These are phyloP conservation scores for Cirrhinus mrigala DNA, from an alignment of 2,797 vertebrate species.

Conservation along the genomic window DNA sequence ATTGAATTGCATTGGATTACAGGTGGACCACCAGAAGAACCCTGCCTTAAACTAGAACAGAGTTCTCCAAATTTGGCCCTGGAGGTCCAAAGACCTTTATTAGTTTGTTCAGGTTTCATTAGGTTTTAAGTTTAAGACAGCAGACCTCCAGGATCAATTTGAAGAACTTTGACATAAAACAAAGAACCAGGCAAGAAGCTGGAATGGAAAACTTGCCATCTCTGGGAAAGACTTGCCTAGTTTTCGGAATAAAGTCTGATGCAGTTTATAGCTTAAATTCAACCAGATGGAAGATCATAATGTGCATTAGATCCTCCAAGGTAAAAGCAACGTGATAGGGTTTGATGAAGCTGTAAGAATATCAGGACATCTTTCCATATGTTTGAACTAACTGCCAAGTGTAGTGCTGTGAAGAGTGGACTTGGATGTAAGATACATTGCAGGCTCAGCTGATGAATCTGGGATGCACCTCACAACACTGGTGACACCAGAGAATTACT, in stretches of 20 bases:
- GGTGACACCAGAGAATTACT: not conserved
- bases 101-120: not conserved
- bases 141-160: not conserved
- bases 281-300: not conserved
- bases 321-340: not conserved
- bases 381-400: not conserved
- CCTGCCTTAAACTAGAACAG: not conserved
- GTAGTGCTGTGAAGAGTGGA: not conserved
- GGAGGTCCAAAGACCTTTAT: not conserved
- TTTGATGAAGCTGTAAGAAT: not conserved
- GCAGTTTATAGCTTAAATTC: not conserved
- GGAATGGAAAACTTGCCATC: not conserved
- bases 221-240: not conserved
- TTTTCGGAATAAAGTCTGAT: not conserved
- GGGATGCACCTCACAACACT: not conserved
- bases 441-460: not conserved
- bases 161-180: too few relatives aligned
- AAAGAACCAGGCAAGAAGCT: not conserved
- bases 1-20: too few relatives aligned
- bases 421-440: not conserved
- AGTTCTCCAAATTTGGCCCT: not conserved
- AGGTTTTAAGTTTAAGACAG: not conserved
- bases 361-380: not conserved
- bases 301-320: not conserved
- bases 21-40: not conserved